Evolutionary conservation across 2,113 vertebrate genomes (phyloP), one percentile per base, ranked within the genome.

Genomic region (Zosterops pallidus): DNA sequence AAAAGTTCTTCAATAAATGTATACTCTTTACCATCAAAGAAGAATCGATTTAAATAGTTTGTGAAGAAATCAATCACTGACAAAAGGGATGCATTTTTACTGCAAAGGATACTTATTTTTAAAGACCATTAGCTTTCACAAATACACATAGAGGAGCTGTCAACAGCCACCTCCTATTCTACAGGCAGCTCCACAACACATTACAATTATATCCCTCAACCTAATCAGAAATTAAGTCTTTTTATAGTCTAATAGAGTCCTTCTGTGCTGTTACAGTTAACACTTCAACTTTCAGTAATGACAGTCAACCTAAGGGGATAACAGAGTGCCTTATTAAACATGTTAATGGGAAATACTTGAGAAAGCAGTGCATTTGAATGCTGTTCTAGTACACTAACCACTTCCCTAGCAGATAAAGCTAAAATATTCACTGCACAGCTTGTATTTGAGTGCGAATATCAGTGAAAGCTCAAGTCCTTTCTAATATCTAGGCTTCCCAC

Each of bases 281-380:
- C 78, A 88, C 25, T 90, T 78, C 77, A 78, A 52, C 47, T 63
- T 91, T 93, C 87, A 92, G 35, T 79, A 92, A 89, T 44, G 52
- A 64, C 80, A 89, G 67, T 31, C 70, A 92, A 57, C 53, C 50
- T 78, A 72, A 87, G 49, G 46, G 75, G 67, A 65, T 67, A 87
- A 80, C 63, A 90, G 41, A 92, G 74, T 74, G 49, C 49, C 67
- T 94, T 70, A 91, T 72, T 87, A 86, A 92, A 90, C 62, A 63
- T 31, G 70, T 24, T 90, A 92, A 92, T 52, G 82, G 67, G 35
- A 95, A 91, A 50, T 31, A 80, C 72, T 95, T 49, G 85, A 94
- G 55, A 82, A 69, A 83, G 28, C 63, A 91, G 35, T 5, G 21
- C 35, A 69, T 87, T 92, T 88, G 28, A 92, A 76, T 22, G 57